These are phyloP conservation scores for Heliconius hermathena DNA, from an alignment of 1,140 invertebrate genomes.

Conservation along the genomic window DNA sequence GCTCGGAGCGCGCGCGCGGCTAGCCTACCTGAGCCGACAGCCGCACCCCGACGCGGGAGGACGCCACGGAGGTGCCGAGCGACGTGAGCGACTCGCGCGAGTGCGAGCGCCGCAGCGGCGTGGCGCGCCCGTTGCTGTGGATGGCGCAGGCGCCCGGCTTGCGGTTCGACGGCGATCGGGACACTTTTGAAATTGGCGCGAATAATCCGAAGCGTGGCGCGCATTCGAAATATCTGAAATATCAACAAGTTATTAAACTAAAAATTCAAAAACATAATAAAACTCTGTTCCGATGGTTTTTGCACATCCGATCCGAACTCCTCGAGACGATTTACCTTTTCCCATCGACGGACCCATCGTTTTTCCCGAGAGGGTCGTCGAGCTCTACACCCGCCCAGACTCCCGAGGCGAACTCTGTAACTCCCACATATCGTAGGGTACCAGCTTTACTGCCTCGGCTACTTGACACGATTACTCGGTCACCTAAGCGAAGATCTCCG, in stretches of 20 bases:
- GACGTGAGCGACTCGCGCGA: conserved; percentile 94
- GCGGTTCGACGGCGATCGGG: conserved; percentile 89
- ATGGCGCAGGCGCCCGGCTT: conserved; percentile 85
- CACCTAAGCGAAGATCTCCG: conserved; percentile 89
- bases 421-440: conserved; percentile 91
- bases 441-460: conserved; percentile 94
- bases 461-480: conserved; percentile 94
- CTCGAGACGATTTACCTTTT: conserved; percentile 83
- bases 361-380: conserved; percentile 96
- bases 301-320: background rate
- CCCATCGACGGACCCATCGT: conserved; percentile 96
- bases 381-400: conserved; percentile 98
- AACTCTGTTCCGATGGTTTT: background rate
- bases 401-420: conserved; percentile 94
- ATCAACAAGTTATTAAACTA: conserved; percentile 46
- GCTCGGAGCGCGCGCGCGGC: conserved; percentile 78
- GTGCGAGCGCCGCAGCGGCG: conserved; percentile 86
- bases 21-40: conserved; percentile 89
- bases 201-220: conserved; percentile 95
- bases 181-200: conserved; percentile 94
- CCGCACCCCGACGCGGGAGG: conserved; percentile 81
- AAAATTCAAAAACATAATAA: background rate
- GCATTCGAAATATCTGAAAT: conserved; percentile 95
- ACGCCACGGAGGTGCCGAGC: conserved; percentile 87
- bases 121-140: conserved; percentile 84